Evolutionary conservation across 1,140 invertebrate genomes (phyloP).

Genomic region (Brachystomella parvula): DNA sequence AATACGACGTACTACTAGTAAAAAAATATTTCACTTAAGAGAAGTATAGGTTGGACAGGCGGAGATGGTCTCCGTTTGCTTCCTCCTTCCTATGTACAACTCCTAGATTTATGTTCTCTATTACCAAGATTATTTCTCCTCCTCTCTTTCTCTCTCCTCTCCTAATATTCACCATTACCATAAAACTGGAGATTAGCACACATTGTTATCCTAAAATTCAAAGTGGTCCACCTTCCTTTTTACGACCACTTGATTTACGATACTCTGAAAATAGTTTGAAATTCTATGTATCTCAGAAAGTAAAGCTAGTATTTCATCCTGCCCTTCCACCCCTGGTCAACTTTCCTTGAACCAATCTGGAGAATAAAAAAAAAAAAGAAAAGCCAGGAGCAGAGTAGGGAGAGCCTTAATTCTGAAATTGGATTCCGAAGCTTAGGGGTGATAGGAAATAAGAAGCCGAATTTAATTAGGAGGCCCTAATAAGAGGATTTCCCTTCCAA

Average conservation of each 20-base stretch:
- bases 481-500: slow-evolving; percentile 3
- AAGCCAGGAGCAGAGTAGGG: neutral
- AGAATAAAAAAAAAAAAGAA: neutral
- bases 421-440: neutral
- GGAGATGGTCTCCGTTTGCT: neutral
- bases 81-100: neutral
- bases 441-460: neutral
- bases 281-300: no score
- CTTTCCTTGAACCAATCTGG: no score
- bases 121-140: neutral
- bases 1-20: neutral
- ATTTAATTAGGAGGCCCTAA: slow-evolving; percentile 9
- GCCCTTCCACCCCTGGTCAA: no score
- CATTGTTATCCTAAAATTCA: neutral
- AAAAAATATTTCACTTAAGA: neutral
- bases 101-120: neutral
- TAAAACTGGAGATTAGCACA: neutral
- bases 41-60: neutral
- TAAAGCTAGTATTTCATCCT: no score
- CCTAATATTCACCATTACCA: neutral
- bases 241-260: no score
- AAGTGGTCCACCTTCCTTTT: neutral
- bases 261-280: no score
- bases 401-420: neutral
- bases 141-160: neutral